Base-by-base conservation (phyloP, 2,888 invertebrate species). In the Sarcophaga rosellei region DNA sequence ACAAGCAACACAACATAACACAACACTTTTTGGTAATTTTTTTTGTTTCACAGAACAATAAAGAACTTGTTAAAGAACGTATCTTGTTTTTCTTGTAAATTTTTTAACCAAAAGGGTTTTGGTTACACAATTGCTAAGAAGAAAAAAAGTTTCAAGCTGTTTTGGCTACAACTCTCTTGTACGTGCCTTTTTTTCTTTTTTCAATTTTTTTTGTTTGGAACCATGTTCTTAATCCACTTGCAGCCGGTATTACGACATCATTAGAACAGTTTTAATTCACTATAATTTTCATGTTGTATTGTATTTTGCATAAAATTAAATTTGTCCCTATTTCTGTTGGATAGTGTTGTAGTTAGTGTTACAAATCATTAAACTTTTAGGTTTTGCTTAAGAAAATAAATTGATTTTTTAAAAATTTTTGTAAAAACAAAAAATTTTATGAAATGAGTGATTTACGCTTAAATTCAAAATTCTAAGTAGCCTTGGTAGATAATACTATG, bases 101-200 rank as follows among this genome's bases (percentile, higher is more conserved):
- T 61, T 62, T 3, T 47, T 82, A 59, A 63, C 65, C 70, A 76
- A 82, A 82, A 76, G 76, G 81, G 81, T 69, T 70, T 81, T 74
- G 8, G 35, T 35, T 35, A 35, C 35, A 35, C 35, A 35, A 35
- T 35, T 35, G 35, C 35, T 10, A 35, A 17, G 17, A 53, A 53
- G 4, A 4, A 53, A 53, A 53, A 53, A 12, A 4, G 1, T 15
- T 53, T 47, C 47, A 47, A 53, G 53, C 12, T 53, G 4, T 53
- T 53, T 53, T 53, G 4, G 35, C 35, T 35, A 35, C 35, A 35
- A 35, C 17, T 53, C 53, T 53, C 17, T 53, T 53, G 53, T 53
- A 53, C 17, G 17, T 35, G 35, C 35, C 35, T 35, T 35, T 35
- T 8, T 8, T 10, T 35, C 0, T 10, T 0, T 35, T 35, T 35